Base-by-base conservation (phyloP, 2,113 vertebrate genomes). In the Phylloscopus whistleri region DNA sequence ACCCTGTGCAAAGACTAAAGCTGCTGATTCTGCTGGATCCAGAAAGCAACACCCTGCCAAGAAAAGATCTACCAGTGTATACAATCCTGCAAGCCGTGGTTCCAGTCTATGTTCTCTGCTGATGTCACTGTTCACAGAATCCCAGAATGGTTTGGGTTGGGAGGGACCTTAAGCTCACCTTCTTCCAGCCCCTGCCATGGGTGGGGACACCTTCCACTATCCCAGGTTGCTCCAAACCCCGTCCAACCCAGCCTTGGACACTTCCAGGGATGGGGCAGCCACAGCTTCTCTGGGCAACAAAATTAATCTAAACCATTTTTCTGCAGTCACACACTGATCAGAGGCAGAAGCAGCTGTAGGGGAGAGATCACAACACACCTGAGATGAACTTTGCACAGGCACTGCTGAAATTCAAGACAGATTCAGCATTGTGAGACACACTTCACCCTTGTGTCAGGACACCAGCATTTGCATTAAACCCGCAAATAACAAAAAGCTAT, bases 381-480 rank as follows among this genome's bases (percentile, higher is more conserved):
- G 63, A 90, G 79, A 51, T n/a, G 66, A 94, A 82, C 87, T 91
- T 53, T 89, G 69, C 30, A 16, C 18, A 9, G 64, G 75, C 46
- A 41, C 62, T 56, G 77, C 31, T 79, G 52, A 70, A 91, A 83
- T 35, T 80, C 55, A 62, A 76, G 60, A 24, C 55, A 78, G 60
- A 72, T 78, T 88, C 80, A 51, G 73, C 46, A 11, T 0, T 28
- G 26, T 7, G 58, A 79, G 74, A 79, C 53, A 53, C 84, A 14
- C 51, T 95, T 97, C 92, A 95, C 79, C 92, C 68, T 63, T 16
- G 33, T 55, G 63, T 83, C 63, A 77, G 94, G 94, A 93, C 91
- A 85, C 49, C 55, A 43, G 52, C 24, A 33, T 85, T 88, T 66
- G 70, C 55, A 51, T 62, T 52, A 86, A 66, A 74, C 78, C 84